Conservation (phyloP, 1,140 invertebrate genomes). For the Drosophila carrolli region DNA sequence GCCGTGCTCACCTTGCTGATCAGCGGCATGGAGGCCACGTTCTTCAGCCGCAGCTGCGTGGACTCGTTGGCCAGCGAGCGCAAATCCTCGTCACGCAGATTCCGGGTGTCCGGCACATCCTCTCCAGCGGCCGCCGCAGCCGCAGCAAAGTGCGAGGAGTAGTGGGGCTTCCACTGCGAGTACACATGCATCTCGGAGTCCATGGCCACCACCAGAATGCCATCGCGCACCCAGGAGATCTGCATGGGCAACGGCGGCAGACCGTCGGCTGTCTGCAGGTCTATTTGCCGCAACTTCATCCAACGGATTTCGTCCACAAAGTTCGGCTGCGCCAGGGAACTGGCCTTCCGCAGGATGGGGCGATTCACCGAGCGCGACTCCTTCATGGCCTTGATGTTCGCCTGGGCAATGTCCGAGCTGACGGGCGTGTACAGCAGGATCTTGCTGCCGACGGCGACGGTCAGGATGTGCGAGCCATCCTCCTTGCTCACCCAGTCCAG, state of each 20-base stretch:
- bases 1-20: conserved; percentile 92
- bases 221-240: conserved; percentile 99
- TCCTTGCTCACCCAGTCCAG: conserved; percentile 99
- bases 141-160: conserved; percentile 63
- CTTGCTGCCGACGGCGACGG: conserved; percentile 97
- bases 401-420: conserved; percentile 95
- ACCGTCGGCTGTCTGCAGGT: conserved; percentile 97
- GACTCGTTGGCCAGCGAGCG: conserved; percentile 90
- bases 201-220: conserved; percentile 99
- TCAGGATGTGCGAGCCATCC: conserved; percentile 98
- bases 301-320: conserved; percentile 95
- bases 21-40: conserved; percentile 91
- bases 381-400: conserved; percentile 94
- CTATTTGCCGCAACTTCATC: conserved; percentile 97
- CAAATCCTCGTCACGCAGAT: conserved; percentile 92
- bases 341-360: conserved; percentile 93
- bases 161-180: conserved; percentile 96
- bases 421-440: conserved; percentile 94
- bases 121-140: conserved; percentile 35
- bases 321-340: conserved; percentile 92
- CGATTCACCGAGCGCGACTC: conserved; percentile 92
- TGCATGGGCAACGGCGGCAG: conserved; percentile 98
- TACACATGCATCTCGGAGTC: conserved; percentile 99
- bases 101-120: conserved; percentile 87
- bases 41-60: conserved; percentile 88